Base-by-base conservation (phyloP, 30 jellyfish, hydroid and myxozoan genomes). In the Sanderia malayensis region DNA sequence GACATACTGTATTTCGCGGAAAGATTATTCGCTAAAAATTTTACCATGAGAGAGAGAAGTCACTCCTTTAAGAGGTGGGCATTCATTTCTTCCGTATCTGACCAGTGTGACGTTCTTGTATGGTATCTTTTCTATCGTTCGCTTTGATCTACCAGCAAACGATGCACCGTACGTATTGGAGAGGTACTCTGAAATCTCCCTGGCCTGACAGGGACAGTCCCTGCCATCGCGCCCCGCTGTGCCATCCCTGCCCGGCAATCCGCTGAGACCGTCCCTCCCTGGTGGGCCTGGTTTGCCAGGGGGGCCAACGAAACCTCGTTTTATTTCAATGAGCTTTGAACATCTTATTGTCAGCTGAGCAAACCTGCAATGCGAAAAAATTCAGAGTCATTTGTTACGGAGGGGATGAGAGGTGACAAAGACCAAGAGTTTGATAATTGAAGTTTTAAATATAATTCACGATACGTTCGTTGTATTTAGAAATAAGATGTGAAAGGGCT, bases 221-320 rank as follows among this genome's bases (percentile, higher is more conserved):
- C 90, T 44, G n/a, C 95, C 95, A 61, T 85, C 95, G 0, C 90
- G 75, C 11, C 95, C 95, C 1, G 95, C 71, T 22, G 67, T 47
- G 0, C 95, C 95, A n/a, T 85, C 95, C 31, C 95, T 67, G 68
- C 95, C 95, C n/a, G 95, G 78, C 28, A 34, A 67, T 17, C 95
- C 95, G 53, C 79, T 45, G n/a, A 70, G 61, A 2, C 94, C 94
- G 61, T 82, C 94, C 9, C 94, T 68, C 26, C 94, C 94, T n/a
- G 71, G 76, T 25, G 67, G 81, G 21, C 94, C 94, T 10, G 7
- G 33, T 4, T 52, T 37, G 2, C 94, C 94, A 1, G 73, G 74
- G 6, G 86, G 86, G 1, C 94, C 94, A 8, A 60, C 68, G 19
- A 17, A 58, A 15, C 89, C 89, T 4, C 81, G 66, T 26, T 66